Evolutionary conservation across 2,888 invertebrate genomes (phyloP).

Genomic region (Cephalotes varians): DNA sequence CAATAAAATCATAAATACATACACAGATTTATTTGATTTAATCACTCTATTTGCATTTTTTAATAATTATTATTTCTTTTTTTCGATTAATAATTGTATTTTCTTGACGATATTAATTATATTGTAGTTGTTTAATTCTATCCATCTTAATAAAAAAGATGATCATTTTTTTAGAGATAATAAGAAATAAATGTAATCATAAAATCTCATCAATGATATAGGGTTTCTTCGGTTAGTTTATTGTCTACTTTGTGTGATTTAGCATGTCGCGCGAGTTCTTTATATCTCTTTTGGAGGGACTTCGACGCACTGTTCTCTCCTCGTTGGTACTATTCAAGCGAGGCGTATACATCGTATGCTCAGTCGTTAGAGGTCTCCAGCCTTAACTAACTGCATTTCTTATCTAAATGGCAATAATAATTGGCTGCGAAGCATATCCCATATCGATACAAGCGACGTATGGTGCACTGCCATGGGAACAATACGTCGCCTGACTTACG

Average conservation of each 20-base stretch:
- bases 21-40: not conserved
- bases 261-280: not conserved
- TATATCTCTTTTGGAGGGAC: conserved; percentile 6
- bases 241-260: not conserved
- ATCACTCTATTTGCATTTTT: not conserved
- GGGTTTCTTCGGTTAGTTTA: not conserved
- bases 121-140: not conserved
- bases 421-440: conserved; percentile 73
- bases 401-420: conserved; percentile 76
- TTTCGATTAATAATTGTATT: not conserved
- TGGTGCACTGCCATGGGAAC: conserved; percentile 71
- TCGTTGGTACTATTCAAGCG: conserved; percentile 36
- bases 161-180: not conserved
- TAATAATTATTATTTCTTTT: not conserved
- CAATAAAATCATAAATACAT: not conserved
- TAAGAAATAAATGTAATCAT: not conserved
- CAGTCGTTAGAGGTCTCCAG: conserved; percentile 67
- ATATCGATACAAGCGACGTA: conserved; percentile 68
- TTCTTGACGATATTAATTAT: not conserved
- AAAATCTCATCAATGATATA: not conserved
- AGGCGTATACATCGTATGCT: conserved; percentile 50
- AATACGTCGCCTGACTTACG: conserved; percentile 71
- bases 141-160: not conserved
- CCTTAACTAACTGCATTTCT: conserved; percentile 72
- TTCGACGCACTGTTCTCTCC: conserved; percentile 15